Evolutionary conservation across 1,140 invertebrate species (phyloP).

Genomic region (Pemphigus obesinymphae): DNA sequence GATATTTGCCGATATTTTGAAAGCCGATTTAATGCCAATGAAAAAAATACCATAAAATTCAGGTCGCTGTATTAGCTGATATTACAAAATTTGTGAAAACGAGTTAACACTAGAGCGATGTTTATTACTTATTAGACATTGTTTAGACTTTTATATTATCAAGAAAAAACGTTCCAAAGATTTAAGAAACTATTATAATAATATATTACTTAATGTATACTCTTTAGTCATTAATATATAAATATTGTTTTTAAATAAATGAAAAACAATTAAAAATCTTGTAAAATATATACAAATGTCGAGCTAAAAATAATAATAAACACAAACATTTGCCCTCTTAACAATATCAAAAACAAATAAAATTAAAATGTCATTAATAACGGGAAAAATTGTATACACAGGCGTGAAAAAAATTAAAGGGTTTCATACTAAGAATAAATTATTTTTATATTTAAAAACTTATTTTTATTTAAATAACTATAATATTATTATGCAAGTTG

Average conservation of each 20-base stretch:
- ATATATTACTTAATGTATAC: constrained; percentile 27
- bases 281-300: constrained; percentile 11
- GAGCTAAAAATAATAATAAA: constrained; percentile 27
- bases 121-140: neutral
- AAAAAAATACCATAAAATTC: neutral
- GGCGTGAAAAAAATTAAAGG: neutral
- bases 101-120: neutral
- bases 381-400: neutral
- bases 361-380: neutral
- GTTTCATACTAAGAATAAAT: neutral
- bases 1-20: constrained; percentile 62
- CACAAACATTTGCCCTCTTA: neutral
- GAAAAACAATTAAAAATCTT: neutral
- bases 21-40: constrained; percentile 44
- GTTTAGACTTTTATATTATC: neutral
- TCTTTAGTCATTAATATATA: constrained; percentile 38
- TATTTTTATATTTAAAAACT: neutral
- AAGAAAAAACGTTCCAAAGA: constrained; percentile 11
- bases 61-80: constrained; percentile 14
- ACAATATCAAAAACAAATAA: constrained; percentile 13
- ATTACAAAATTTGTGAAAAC: neutral
- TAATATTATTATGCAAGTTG: neutral
- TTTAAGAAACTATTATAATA: constrained; percentile 19
- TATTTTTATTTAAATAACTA: neutral
- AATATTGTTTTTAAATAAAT: neutral